phyloP scores from a whole-genome alignment of 2,113 vertebrate genomes.

The Choloepus hoffmanni region DNA sequence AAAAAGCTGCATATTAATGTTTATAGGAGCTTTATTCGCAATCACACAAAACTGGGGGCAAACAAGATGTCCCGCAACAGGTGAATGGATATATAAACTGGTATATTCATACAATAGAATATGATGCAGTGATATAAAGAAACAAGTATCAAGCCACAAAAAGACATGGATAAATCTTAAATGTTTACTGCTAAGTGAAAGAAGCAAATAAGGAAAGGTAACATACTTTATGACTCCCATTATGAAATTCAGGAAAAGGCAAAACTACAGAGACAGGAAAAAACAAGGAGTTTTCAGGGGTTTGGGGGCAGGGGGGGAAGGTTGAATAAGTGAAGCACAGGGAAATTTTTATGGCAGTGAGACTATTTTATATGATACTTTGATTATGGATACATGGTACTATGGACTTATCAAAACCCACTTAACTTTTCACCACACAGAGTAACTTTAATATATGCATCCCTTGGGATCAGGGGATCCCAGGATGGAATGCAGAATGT shows the following conservation, averaged over 20 bases:
- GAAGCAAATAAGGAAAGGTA: neutral
- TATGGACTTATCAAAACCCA: neutral
- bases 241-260: neutral
- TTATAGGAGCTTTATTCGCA: neutral
- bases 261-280: neutral
- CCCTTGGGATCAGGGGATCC: neutral
- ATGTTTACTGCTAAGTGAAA: neutral
- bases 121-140: neutral
- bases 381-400: neutral
- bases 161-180: neutral
- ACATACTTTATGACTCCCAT: neutral
- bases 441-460: neutral
- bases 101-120: neutral
- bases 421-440: neutral
- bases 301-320: neutral
- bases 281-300: neutral
- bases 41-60: neutral
- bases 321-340: neutral
- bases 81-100: neutral
- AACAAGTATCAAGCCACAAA: neutral
- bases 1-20: neutral
- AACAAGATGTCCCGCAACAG: neutral
- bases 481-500: neutral
- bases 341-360: neutral
- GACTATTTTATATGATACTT: neutral